Conservation (phyloP, 1,140 invertebrate genomes). For the Anastrepha obliqua region DNA sequence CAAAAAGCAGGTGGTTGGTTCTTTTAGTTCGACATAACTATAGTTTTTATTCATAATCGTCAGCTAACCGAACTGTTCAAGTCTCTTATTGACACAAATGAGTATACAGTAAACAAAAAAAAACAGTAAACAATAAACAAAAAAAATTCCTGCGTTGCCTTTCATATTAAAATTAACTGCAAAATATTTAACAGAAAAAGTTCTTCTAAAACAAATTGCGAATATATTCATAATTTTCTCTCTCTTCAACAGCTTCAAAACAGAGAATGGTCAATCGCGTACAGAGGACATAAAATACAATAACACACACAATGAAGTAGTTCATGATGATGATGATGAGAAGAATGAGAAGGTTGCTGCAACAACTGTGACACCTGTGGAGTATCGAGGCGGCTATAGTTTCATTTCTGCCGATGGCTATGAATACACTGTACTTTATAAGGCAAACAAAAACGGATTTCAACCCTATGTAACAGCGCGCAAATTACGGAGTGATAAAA, state of each 20-base stretch:
- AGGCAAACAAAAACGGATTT: conserved; percentile 83
- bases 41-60: not conserved
- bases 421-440: conserved; percentile 80
- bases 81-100: not conserved
- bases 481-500: conserved; percentile 61
- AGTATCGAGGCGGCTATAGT: conserved; percentile 80
- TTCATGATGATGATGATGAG: conserved; percentile 35
- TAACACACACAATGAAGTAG: conserved; percentile 52
- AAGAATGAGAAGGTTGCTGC: not conserved
- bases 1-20: not conserved
- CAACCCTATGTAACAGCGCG: conserved; percentile 79
- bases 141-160: no score
- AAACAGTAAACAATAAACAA: no score
- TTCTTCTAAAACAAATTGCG: not conserved
- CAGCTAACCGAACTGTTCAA: not conserved
- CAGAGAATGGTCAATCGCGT: conserved; percentile 67
- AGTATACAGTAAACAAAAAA: no score
- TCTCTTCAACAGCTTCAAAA: conserved; percentile 62
- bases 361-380: conserved; percentile 62
- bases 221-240: not conserved
- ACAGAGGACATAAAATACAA: conserved; percentile 68
- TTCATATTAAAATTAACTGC: not conserved
- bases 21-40: not conserved
- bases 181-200: not conserved
- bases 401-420: conserved; percentile 82